Evolutionary conservation across 2,888 invertebrate genomes (phyloP).

Genomic region (Pristionchus arcanus): DNA sequence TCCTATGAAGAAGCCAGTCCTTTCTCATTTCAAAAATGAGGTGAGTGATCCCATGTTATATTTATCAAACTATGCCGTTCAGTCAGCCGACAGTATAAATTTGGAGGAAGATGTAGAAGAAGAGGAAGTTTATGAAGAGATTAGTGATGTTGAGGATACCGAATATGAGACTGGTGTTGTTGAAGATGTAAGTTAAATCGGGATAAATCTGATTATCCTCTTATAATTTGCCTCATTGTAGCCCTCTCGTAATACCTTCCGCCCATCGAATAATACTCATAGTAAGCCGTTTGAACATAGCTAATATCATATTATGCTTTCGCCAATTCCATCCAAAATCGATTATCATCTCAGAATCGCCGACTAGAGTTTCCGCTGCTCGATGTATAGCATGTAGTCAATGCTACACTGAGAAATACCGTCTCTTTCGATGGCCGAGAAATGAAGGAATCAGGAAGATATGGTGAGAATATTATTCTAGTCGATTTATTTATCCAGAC

Average conservation of each 20-base stretch:
- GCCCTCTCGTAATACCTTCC: neutral
- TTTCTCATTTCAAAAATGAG: neutral
- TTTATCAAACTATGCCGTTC: neutral
- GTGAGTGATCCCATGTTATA: neutral
- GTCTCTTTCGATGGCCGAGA: slow-evolving; percentile 45
- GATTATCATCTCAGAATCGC: neutral
- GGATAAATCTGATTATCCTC: neutral
- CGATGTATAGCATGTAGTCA: slow-evolving; percentile 38
- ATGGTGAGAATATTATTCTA: neutral
- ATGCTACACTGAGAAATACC: neutral
- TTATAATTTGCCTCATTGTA: neutral
- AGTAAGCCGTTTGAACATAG: neutral
- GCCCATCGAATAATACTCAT: neutral
- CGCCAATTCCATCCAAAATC: neutral
- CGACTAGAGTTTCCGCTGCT: neutral
- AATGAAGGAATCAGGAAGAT: neutral
- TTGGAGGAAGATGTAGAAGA: slow-evolving; percentile 28
- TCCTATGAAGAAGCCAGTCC: neutral
- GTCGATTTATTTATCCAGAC: neutral
- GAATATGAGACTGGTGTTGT: slow-evolving; percentile 27
- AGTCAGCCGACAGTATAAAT: neutral
- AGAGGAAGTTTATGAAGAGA: slow-evolving; percentile 34
- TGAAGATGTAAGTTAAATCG: slow-evolving; percentile 24
- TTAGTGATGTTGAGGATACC: neutral
- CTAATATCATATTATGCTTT: too few species aligned